A percentile compares a stretch with the other conserved stretches of the same genome.
These are phyloP conservation scores for Babyrousa celebensis DNA, from an alignment of 2,797 vertebrate species.

Conservation along the genomic window DNA sequence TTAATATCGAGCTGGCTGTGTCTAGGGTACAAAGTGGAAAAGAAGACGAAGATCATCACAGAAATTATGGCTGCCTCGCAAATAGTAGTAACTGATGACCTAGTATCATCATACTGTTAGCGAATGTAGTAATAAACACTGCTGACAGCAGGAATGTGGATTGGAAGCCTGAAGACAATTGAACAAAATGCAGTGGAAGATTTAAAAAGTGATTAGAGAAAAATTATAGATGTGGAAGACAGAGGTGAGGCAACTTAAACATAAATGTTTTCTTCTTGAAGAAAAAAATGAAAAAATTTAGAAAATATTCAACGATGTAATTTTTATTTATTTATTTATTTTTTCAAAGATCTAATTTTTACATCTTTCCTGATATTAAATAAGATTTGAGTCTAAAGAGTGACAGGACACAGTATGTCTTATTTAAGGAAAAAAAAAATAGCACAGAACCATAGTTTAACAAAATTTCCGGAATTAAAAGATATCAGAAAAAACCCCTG, in stretches of 20 bases:
- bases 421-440: not conserved
- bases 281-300: not conserved
- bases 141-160: not conserved
- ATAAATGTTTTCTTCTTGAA: slow-evolving; percentile 16
- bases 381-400: slow-evolving; percentile 3
- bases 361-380: too few relatives aligned
- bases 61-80: not conserved
- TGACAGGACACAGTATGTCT: not conserved
- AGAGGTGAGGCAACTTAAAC: slow-evolving; percentile 2
- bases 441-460: not conserved
- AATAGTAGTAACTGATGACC: slow-evolving; percentile 4
- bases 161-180: not conserved
- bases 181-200: slow-evolving; percentile 41
- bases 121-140: not conserved
- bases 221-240: slow-evolving; percentile 32
- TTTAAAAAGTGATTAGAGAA: not conserved
- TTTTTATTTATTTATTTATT: not conserved
- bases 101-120: not conserved
- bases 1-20: slow-evolving; percentile 45
- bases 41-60: slow-evolving; percentile 51
- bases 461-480: slow-evolving; percentile 26
- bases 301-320: slow-evolving; percentile 1
- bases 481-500: slow-evolving; percentile 11
- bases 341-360: too few relatives aligned
- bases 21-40: slow-evolving; percentile 48